Evolutionary conservation across 2,888 invertebrate genomes (phyloP).

Genomic region (Argyra leucocephala): DNA sequence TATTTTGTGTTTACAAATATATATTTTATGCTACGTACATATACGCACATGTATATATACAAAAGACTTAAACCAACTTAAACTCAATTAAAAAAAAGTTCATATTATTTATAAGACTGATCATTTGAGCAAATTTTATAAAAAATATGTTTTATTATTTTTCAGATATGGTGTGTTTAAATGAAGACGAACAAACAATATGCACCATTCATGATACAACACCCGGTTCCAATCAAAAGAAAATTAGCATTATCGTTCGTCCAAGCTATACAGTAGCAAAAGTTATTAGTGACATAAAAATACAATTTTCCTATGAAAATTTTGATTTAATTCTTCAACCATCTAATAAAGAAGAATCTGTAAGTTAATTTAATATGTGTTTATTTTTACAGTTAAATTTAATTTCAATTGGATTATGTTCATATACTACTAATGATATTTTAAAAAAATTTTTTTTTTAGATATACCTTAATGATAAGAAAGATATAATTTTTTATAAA

Average conservation of each 20-base stretch:
- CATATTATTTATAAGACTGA: too few relatives aligned
- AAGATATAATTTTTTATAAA: constrained; percentile 30
- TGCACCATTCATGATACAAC: constrained; percentile 40
- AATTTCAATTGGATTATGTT: background rate
- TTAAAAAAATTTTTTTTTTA: constrained; percentile 22
- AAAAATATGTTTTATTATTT: too few relatives aligned
- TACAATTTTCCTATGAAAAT: constrained; percentile 36
- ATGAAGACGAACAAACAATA: constrained; percentile 32
- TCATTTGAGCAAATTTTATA: too few relatives aligned
- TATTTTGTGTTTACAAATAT: too few relatives aligned
- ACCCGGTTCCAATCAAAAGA: constrained; percentile 38
- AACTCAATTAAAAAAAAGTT: too few relatives aligned
- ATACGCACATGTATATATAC: too few relatives aligned
- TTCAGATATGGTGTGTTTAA: constrained; percentile 36
- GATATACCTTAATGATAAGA: constrained; percentile 36
- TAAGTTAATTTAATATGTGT: background rate
- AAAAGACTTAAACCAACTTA: too few relatives aligned
- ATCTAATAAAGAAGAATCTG: constrained; percentile 13
- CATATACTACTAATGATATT: constrained; percentile 7
- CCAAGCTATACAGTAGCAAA: constrained; percentile 36
- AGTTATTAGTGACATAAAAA: constrained; percentile 36
- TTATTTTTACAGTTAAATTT: too few relatives aligned
- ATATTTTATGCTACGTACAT: too few relatives aligned
- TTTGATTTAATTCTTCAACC: constrained; percentile 40
- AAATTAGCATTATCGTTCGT: constrained; percentile 38